Evolutionary conservation across 2,888 invertebrate species (phyloP).

Genomic region (Gordius sp.): DNA sequence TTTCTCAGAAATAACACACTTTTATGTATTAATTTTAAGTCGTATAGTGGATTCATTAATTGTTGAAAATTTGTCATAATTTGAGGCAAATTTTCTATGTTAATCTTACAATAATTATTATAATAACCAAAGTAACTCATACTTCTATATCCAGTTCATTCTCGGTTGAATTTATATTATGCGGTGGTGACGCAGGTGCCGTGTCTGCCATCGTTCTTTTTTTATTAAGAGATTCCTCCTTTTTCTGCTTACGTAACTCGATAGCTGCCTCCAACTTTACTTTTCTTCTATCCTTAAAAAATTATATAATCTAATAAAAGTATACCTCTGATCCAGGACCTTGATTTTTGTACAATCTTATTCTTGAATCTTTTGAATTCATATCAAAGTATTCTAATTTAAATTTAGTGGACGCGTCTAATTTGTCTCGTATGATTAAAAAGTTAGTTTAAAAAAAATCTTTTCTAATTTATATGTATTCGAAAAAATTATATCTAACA

Average conservation of each 20-base stretch:
- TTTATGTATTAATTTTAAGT: neutral
- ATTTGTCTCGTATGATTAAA: too few relatives aligned
- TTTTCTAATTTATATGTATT: too few relatives aligned
- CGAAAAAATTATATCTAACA: too few relatives aligned
- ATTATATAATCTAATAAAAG: neutral
- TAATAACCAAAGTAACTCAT: neutral
- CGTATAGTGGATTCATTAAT: neutral
- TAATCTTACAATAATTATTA: neutral
- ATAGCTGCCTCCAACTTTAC: slow-evolving; percentile 63
- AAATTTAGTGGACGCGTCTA: too few relatives aligned
- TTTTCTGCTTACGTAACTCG: slow-evolving; percentile 63
- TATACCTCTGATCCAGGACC: neutral
- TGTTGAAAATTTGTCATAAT: neutral
- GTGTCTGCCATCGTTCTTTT: slow-evolving; percentile 33
- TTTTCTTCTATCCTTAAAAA: slow-evolving; percentile 50
- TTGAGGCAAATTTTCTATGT: neutral
- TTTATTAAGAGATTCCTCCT: slow-evolving; percentile 74
- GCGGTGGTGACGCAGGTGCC: neutral
- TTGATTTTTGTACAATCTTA: neutral
- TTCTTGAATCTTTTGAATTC: neutral
- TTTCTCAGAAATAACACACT: slow-evolving; percentile 35
- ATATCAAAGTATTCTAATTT: too few relatives aligned
- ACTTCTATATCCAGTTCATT: neutral
- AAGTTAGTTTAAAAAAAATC: too few relatives aligned
- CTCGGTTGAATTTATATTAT: neutral